Base-by-base conservation (phyloP, 2,888 invertebrate genomes). In the Temnothorax unifasciatus region DNA sequence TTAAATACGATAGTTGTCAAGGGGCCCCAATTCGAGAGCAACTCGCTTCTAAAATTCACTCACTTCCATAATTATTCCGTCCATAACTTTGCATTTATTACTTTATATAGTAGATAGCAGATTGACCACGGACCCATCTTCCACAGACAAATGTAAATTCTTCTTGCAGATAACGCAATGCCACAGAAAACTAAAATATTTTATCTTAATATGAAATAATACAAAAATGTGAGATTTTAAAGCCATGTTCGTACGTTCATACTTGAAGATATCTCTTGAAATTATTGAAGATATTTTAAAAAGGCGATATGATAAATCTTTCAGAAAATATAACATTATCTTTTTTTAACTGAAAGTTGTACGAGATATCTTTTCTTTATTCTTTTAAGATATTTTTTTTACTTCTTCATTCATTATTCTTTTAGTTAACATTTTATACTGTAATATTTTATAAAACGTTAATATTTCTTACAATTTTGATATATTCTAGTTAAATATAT, bases 71-170 rank as follows among this genome's bases (percentile, higher is more conserved):
- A 92, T 92, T 92, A 92, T 87, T 85, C 75, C 84, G 90, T 89
- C 91, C 92, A 91, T 90, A 92, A 92, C 85, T 92, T 92, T 91
- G 87, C 90, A 92, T 91, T 92, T 88, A 91, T 91, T 90, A 92
- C 74, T 50, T 38, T 44, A 69, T 44, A 69, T 86, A 87, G 90
- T 88, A 34, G 57, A 59, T 86, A 84, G 82, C 82, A 85, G 79
- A 69, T 82, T 75, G 87, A 84, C 75, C 61, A 54, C 59, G 84
- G 61, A 59, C 61, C 61, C 59, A 44, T 61, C 44, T 68, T 59
- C 29, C 9, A 25, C n/a, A 6, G 29, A 15, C 52, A 50, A 44
- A 63, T 69, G n/a, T 69, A 38, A 21, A 34, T 77, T 69, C 29
- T 38, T 75, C 11, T 47, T 21, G 5, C 50, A 76, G 54, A 64